Evolutionary conservation across 2,888 invertebrate species (phyloP).

Genomic region (Sabellastarte sp.): DNA sequence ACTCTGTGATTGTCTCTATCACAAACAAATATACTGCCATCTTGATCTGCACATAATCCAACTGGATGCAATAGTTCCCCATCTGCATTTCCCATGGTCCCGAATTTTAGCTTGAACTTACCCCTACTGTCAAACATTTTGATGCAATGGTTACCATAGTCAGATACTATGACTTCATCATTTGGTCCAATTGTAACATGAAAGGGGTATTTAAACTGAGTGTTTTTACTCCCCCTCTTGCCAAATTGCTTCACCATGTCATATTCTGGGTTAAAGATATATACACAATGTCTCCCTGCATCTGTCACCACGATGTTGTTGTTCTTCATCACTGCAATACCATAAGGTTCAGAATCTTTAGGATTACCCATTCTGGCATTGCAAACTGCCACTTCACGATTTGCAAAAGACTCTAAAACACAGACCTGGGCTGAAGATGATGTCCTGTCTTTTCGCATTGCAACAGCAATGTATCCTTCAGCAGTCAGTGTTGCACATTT

Average conservation of each 20-base stretch:
- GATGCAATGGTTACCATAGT: constrained; percentile 41
- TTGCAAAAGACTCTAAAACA: constrained; percentile 14
- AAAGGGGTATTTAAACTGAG: constrained; percentile 63
- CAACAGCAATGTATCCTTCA: constrained; percentile 62
- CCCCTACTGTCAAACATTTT: constrained; percentile 41
- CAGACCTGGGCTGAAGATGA: constrained; percentile 35
- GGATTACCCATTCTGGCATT: constrained; percentile 29
- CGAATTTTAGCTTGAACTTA: constrained; percentile 43
- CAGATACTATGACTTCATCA: constrained; percentile 42
- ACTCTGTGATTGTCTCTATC: constrained; percentile 48
- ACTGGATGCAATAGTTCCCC: constrained; percentile 41
- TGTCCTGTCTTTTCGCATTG: constrained; percentile 62
- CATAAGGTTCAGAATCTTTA: constrained; percentile 59
- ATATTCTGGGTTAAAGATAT: constrained; percentile 61
- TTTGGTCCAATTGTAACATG: constrained; percentile 61
- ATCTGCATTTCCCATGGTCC: constrained; percentile 30
- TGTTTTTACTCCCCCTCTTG: constrained; percentile 58
- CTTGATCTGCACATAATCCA: constrained; percentile 42
- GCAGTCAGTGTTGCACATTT: constrained; percentile 61
- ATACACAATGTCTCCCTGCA: constrained; percentile 61
- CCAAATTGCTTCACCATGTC: constrained; percentile 59
- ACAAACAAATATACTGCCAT: constrained; percentile 47
- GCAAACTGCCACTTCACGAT: constrained; percentile 8
- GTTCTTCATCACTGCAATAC: constrained; percentile 59
- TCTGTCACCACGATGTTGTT: constrained; percentile 63